Evolutionary conservation across 2,888 invertebrate species (phyloP).

Genomic region (Cephus rjabovi): DNA sequence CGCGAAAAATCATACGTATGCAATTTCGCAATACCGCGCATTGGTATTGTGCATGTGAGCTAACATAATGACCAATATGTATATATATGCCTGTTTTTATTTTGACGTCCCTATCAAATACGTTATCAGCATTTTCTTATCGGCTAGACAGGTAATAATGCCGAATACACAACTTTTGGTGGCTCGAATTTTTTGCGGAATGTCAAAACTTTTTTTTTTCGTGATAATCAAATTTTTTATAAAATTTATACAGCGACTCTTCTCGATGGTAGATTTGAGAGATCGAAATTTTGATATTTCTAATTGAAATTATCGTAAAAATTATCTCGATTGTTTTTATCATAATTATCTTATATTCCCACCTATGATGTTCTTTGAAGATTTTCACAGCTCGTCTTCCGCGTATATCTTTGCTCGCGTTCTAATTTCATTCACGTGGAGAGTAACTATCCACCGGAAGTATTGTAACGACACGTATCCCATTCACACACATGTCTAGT

Average conservation of each 20-base stretch:
- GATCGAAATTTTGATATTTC: neutral
- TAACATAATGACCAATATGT: neutral
- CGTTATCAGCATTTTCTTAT: neutral
- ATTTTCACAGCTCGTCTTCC: slow-evolving; percentile 18
- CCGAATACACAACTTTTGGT: neutral
- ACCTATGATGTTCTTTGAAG: neutral
- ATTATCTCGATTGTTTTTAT: neutral
- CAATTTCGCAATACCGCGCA: neutral
- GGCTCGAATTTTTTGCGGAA: neutral
- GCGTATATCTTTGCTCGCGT: slow-evolving; percentile 31
- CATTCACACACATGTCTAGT: slow-evolving; percentile 55
- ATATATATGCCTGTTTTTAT: neutral
- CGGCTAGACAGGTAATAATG: neutral
- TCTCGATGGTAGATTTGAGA: neutral
- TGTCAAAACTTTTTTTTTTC: neutral
- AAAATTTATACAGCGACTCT: neutral
- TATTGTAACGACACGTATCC: slow-evolving; percentile 62
- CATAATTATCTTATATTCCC: neutral
- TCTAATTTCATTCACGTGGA: slow-evolving; percentile 27
- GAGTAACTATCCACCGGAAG: slow-evolving; percentile 59
- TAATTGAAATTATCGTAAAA: neutral
- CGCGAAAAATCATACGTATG: neutral
- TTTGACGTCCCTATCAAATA: neutral
- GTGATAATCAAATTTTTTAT: neutral
- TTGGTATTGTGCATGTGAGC: neutral